Evolutionary conservation across 1,140 invertebrate species (phyloP).

Genomic region (Coelopa frigida): DNA sequence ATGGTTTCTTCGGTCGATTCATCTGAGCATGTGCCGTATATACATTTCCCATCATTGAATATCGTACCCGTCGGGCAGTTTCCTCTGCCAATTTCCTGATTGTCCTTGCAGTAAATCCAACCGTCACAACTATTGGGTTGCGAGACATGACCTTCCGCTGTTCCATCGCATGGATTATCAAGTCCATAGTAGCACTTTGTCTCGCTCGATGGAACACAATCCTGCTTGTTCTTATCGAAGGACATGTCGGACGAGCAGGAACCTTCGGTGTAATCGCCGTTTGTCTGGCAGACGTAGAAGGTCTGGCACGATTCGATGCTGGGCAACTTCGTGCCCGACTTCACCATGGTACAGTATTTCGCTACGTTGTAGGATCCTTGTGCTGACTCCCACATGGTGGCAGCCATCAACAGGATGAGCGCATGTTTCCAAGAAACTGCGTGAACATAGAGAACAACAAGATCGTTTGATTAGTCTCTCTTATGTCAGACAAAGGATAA

Average conservation of each 20-base stretch:
- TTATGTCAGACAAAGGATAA: no score
- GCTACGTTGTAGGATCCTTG: slow-evolving; percentile 10
- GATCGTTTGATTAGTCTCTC: no score
- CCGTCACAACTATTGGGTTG: neutral
- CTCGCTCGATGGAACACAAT: neutral
- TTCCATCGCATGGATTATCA: neutral
- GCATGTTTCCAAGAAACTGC: no score
- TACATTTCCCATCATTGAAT: slow-evolving; percentile 1
- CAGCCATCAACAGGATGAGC: no score
- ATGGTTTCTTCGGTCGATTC: neutral
- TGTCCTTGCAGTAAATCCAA: slow-evolving; percentile 9
- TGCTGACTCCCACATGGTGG: neutral
- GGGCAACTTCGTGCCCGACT: neutral
- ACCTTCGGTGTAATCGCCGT: neutral
- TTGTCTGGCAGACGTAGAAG: slow-evolving; percentile 4
- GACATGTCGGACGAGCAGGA: neutral
- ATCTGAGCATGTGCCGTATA: neutral
- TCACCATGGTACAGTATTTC: slow-evolving; percentile 6
- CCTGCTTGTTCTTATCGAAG: slow-evolving; percentile 9
- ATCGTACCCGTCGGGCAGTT: neutral
- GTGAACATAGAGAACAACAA: no score
- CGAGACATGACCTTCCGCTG: neutral
- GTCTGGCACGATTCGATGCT: slow-evolving; percentile 8
- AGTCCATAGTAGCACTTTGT: neutral
- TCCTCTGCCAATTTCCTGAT: neutral